phyloP scores from a whole-genome alignment of 2,113 vertebrate species.

The Potamarius usumacintae region DNA sequence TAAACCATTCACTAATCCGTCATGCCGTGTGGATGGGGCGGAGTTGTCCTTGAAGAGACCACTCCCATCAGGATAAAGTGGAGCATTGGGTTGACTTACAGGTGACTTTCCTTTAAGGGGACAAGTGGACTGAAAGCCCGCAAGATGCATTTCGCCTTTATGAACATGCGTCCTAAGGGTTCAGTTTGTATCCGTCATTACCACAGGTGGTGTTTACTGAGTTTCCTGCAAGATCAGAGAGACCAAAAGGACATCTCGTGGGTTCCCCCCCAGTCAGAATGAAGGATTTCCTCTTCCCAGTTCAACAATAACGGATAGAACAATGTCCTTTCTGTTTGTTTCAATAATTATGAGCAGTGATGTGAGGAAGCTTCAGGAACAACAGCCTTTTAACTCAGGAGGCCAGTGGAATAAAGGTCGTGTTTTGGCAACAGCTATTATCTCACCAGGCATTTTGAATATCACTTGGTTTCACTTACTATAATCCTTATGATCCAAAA shows the following conservation, averaged over 20 bases:
- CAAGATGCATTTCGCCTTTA: not conserved
- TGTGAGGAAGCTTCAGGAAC: not conserved
- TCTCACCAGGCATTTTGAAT: not conserved
- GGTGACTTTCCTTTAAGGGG: not conserved
- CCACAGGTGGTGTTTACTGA: not conserved
- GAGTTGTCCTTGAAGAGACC: not conserved
- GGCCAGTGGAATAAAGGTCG: not conserved
- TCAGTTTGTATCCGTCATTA: not conserved
- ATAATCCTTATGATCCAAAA: not conserved
- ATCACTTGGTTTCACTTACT: not conserved
- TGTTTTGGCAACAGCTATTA: not conserved
- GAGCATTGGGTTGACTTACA: not conserved
- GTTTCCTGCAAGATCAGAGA: not conserved
- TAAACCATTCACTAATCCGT: not conserved
- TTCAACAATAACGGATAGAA: not conserved
- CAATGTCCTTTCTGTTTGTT: not conserved
- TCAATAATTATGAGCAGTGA: not conserved
- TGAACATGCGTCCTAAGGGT: not conserved
- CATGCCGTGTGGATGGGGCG: not conserved
- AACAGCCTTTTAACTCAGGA: not conserved
- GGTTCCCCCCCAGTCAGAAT: not conserved
- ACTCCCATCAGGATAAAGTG: not conserved
- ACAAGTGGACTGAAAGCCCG: not conserved
- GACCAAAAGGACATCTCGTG: not conserved
- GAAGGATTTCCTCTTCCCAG: not conserved